Conservation (phyloP, 1,140 invertebrate species). For the Lasioglossum baleicum region DNA sequence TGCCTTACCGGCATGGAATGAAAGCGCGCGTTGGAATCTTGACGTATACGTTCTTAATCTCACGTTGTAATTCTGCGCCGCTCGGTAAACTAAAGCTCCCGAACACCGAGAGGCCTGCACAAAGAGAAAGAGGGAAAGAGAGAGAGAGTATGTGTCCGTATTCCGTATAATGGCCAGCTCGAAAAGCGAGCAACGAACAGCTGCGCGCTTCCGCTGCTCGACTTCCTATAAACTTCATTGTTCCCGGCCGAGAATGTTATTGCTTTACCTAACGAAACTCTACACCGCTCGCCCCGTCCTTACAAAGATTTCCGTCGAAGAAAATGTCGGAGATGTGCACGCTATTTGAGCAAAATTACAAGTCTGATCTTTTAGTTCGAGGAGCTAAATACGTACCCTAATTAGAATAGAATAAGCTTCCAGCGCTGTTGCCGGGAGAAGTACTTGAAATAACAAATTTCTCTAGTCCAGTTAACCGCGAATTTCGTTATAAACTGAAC, state of each 20-base stretch:
- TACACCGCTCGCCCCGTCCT: neutral
- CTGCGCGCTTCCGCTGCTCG: neutral
- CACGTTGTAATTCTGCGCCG: neutral
- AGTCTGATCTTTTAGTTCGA: no score
- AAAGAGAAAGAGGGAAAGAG: neutral
- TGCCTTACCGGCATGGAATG: neutral
- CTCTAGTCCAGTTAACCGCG: neutral
- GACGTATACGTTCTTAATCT: slow-evolving; percentile 5
- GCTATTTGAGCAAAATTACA: no score
- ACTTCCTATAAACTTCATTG: neutral
- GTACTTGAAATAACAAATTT: no score
- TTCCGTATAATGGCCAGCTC: neutral
- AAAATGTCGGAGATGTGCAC: no score
- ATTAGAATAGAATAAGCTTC: no score
- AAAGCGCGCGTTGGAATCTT: neutral
- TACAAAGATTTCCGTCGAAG: no score
- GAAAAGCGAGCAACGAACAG: neutral
- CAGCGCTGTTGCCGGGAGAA: no score
- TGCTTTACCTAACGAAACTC: neutral
- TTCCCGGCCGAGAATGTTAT: neutral
- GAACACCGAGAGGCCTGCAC: neutral
- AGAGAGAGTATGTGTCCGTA: no score
- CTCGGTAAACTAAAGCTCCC: neutral
- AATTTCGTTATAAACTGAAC: neutral
- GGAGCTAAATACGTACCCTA: no score